Conservation (phyloP, 2,888 invertebrate genomes). For the Parnassius orleans region DNA sequence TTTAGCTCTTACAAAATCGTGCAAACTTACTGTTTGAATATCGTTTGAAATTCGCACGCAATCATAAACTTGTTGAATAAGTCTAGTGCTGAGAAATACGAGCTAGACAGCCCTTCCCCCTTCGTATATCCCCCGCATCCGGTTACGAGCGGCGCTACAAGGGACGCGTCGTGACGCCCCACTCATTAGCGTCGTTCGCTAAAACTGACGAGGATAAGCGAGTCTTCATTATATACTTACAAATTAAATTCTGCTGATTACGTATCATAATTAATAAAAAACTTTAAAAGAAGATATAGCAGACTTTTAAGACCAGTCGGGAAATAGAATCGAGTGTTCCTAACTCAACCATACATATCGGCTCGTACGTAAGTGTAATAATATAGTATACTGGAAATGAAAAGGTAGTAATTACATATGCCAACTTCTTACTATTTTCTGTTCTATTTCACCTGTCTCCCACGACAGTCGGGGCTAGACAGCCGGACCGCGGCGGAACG, state of each 20-base stretch:
- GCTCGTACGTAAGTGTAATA: no score
- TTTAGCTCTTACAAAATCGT: no score
- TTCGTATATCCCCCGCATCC: not conserved
- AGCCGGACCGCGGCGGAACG: not conserved
- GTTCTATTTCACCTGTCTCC: not conserved
- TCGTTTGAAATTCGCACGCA: not conserved
- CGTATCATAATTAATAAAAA: slow-evolving; percentile 1
- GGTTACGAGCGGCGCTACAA: not conserved
- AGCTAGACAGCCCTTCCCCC: not conserved
- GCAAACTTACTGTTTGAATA: not conserved
- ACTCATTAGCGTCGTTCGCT: slow-evolving; percentile 8
- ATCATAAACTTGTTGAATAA: slow-evolving; percentile 11
- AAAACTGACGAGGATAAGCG: not conserved
- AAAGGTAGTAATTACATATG: no score
- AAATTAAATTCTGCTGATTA: not conserved
- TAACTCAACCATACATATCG: no score
- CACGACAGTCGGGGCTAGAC: no score
- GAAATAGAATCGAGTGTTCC: no score
- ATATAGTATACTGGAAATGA: no score
- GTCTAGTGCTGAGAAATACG: not conserved
- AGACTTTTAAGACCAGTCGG: no score
- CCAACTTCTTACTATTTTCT: no score
- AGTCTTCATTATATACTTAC: slow-evolving; percentile 1
- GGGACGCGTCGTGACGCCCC: not conserved
- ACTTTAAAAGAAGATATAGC: no score